These are phyloP conservation scores for Tortrix viridana DNA, from an alignment of 2,888 invertebrate species.

Conservation along the genomic window DNA sequence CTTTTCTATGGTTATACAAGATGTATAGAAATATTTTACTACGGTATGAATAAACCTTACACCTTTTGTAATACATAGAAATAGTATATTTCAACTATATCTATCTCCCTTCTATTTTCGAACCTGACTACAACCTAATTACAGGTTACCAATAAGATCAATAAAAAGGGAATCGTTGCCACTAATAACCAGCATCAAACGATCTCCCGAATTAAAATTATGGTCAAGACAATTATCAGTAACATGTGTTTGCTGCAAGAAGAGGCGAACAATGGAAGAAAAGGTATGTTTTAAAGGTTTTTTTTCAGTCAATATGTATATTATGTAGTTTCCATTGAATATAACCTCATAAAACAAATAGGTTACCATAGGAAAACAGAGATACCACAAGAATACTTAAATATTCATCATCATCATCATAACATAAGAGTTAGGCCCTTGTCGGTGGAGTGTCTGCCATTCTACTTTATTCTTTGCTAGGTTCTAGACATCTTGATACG, in stretches of 20 bases:
- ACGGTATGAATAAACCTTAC: constrained; percentile 54
- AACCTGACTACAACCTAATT: constrained; percentile 35
- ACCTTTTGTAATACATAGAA: not conserved
- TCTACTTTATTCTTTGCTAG: no score
- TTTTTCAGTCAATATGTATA: no score
- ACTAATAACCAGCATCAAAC: constrained; percentile 47
- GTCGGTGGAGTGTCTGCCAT: no score
- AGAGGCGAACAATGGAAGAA: constrained; percentile 86
- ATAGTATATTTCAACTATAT: not conserved
- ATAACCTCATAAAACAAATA: no score
- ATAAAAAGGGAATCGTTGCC: constrained; percentile 53
- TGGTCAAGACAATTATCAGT: constrained; percentile 58
- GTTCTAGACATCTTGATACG: no score
- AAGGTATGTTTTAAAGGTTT: constrained; percentile 79
- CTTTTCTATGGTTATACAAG: constrained; percentile 38
- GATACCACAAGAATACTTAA: no score
- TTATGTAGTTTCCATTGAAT: no score
- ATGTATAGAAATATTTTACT: constrained; percentile 68
- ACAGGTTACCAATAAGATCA: constrained; percentile 60
- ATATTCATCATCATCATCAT: no score
- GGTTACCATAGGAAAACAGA: no score
- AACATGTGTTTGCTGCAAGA: constrained; percentile 75
- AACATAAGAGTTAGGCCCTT: no score
- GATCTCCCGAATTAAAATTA: constrained; percentile 40
- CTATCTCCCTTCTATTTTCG: not conserved